Evolutionary conservation across 2,113 vertebrate species (phyloP).

Genomic region (Anas platyrhynchos): DNA sequence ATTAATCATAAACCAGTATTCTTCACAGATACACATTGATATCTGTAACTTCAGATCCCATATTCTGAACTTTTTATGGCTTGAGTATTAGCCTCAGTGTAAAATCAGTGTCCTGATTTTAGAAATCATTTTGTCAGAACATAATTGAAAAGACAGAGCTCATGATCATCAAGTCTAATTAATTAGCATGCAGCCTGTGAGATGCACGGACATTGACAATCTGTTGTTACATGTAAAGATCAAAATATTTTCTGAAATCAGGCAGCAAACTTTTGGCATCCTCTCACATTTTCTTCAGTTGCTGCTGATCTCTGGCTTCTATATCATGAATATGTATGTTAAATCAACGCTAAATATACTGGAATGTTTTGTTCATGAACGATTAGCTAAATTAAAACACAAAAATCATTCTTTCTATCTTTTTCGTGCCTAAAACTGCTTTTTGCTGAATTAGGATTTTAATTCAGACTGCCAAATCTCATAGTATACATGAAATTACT

Average conservation of each 20-base stretch:
- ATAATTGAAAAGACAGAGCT: conserved; percentile 49
- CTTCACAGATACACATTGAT: not conserved
- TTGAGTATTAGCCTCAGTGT: not conserved
- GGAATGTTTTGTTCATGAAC: not conserved
- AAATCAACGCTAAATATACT: not conserved
- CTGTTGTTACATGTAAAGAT: conserved; percentile 60
- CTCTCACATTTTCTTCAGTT: conserved; percentile 30
- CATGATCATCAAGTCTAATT: conserved; percentile 53
- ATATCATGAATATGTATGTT: not conserved
- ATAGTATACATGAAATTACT: not conserved
- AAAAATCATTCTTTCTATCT: not conserved
- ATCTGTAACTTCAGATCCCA: not conserved
- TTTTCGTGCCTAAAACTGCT: conserved; percentile 18
- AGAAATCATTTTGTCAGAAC: conserved; percentile 20
- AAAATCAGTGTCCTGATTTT: conserved; percentile 23
- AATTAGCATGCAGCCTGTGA: conserved; percentile 49
- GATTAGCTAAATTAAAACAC: not conserved
- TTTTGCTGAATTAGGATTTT: conserved; percentile 26
- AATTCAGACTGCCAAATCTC: conserved; percentile 1
- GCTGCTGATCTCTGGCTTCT: conserved; percentile 22
- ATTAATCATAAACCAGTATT: not conserved
- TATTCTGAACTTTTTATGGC: not conserved
- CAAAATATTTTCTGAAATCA: conserved; percentile 46
- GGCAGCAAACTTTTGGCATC: conserved; percentile 38
- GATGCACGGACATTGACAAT: conserved; percentile 28